These are phyloP conservation scores for Dolichomitus sp. DNA, from an alignment of 2,888 invertebrate species.

Conservation along the genomic window DNA sequence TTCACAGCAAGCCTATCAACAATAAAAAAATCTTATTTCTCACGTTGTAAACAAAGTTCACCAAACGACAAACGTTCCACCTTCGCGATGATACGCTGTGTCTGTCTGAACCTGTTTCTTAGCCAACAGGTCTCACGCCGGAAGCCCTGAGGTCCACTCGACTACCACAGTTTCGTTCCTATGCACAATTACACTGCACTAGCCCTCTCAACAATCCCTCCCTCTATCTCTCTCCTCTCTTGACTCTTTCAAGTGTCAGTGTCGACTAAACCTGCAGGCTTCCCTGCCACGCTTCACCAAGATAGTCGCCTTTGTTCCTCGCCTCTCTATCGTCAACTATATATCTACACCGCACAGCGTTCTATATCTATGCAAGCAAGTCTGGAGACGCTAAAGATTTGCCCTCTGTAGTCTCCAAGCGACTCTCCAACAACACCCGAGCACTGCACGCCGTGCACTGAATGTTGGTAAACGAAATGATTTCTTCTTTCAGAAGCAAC, in stretches of 20 bases:
- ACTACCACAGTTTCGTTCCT: constrained; percentile 11
- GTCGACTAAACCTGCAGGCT: neutral
- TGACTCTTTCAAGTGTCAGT: neutral
- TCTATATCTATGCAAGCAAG: neutral
- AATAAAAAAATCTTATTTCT: too few relatives aligned
- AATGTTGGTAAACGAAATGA: neutral
- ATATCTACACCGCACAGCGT: neutral
- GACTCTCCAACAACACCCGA: neutral
- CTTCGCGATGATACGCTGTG: constrained; percentile 21
- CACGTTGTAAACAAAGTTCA: neutral
- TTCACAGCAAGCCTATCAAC: neutral
- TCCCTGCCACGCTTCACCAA: neutral
- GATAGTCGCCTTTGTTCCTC: constrained; percentile 41
- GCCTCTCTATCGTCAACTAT: neutral
- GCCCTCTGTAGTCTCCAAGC: neutral
- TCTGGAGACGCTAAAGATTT: neutral
- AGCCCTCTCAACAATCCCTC: neutral
- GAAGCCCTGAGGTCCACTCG: constrained; percentile 15
- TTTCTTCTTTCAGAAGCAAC: neutral
- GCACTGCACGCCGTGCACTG: neutral
- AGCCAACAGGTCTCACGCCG: constrained; percentile 54
- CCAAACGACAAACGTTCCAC: neutral
- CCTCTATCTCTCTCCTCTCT: neutral
- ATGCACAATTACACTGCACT: constrained; percentile 3
- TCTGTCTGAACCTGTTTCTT: constrained; percentile 43